These are phyloP conservation scores for Gallirallus australis DNA, from an alignment of 2,797 vertebrate genomes.

Conservation along the genomic window DNA sequence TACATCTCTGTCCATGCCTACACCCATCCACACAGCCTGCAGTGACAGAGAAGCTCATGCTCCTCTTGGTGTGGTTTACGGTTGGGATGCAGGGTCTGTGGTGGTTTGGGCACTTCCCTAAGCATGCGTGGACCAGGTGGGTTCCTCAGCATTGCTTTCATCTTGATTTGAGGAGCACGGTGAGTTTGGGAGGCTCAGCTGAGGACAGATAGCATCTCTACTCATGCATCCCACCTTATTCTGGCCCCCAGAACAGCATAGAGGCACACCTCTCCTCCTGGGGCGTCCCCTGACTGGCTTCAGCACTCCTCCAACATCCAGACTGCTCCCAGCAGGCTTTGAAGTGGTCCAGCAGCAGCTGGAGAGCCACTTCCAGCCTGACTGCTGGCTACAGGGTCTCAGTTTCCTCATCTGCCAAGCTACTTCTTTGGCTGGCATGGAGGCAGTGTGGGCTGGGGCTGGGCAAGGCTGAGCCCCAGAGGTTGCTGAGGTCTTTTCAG, in stretches of 20 bases:
- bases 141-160: neutral
- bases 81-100: neutral
- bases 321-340: neutral
- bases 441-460: neutral
- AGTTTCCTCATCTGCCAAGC: neutral
- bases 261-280: neutral
- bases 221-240: neutral
- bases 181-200: neutral
- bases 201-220: neutral
- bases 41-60: accelerated
- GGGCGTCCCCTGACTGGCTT: neutral
- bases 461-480: neutral
- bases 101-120: neutral
- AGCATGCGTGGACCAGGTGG: accelerated
- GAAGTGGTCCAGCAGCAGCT: neutral
- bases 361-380: neutral
- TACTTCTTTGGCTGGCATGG: neutral
- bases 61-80: accelerated
- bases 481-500: neutral
- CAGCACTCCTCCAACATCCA: neutral
- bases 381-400: neutral
- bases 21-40: too few species aligned
- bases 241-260: neutral
- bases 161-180: neutral
- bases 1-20: neutral